Percentiles rank a stretch among this genome's conserved stretches.
Conservation (phyloP, 2,113 vertebrate species). For the Gnathonemus longibarbis region DNA sequence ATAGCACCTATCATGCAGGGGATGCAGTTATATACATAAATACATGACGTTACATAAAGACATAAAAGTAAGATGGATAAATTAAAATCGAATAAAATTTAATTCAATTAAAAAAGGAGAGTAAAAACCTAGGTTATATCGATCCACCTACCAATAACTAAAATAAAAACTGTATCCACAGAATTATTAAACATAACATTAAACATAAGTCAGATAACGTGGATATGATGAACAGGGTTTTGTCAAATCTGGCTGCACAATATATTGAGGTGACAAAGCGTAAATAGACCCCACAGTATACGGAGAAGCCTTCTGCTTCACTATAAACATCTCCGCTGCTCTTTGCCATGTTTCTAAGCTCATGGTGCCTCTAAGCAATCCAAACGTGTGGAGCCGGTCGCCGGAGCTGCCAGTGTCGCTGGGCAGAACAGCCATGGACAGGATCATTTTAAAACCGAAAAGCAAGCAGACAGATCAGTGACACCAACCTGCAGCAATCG, state of each 20-base stretch:
- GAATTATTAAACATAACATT: not conserved
- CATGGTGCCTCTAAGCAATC: constrained; percentile 12
- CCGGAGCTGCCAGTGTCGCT: constrained; percentile 37
- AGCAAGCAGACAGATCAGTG: constrained; percentile 25
- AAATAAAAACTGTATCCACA: not conserved
- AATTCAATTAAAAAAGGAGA: not conserved
- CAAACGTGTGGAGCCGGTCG: constrained; percentile 44
- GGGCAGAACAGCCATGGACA: constrained; percentile 21
- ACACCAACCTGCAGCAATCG: constrained; percentile 38
- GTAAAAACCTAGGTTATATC: not conserved
- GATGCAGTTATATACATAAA: not conserved
- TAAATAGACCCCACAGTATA: not conserved
- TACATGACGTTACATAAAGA: not conserved
- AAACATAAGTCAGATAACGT: not conserved
- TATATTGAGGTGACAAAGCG: not conserved
- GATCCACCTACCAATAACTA: not conserved
- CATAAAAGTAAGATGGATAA: not conserved
- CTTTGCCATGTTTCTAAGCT: not conserved
- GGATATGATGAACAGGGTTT: not conserved
- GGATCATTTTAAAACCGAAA: constrained; percentile 40
- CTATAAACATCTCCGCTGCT: not conserved
- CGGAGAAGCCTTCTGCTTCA: not conserved
- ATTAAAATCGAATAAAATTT: not conserved
- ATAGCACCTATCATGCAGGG: not conserved
- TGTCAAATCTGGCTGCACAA: not conserved